Evolutionary conservation across 2,113 vertebrate genomes (phyloP), one percentile per base, ranked within the genome.

Genomic region (Gobius niger): DNA sequence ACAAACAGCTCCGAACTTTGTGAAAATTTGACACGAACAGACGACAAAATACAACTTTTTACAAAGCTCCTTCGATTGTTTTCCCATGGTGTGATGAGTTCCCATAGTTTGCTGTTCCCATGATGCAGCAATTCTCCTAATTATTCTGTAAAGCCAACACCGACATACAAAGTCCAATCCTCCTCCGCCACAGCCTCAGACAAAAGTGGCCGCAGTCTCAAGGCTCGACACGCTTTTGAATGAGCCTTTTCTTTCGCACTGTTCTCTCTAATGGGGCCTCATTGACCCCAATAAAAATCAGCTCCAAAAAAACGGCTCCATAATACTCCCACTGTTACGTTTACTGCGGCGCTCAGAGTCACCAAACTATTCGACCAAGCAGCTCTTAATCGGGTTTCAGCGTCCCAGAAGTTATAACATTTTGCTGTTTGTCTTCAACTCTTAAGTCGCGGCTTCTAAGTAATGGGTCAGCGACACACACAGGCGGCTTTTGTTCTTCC

Each of bases 251-350:
- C 54, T 57, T 40, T 57, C 13, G 14, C 54, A 34, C 54, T 56
- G 53, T 12, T 56, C 53, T 46, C 44, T 56, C 53, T 57, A 57
- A 57, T 57, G 54, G 54, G 13, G 54, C 54, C 54, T 40, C 54
- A 57, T 57, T 57, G 54, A 57, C 54, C 54, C 54, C 54, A 57
- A 57, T 57, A 57, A 57, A 56, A 41, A 7, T 10, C 11, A 19
- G 5, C 19, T 56, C 19, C 24, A n/a, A 57, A 57, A 56, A n/a
- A n/a, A 34, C 53, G 14, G 53, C 54, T 14, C 24, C 54, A 57
- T 57, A 57, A 57, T 40, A 40, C 24, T 14, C 54, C 54, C 13
- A 57, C 53, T 40, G 54, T 57, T 57, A 40, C 24, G 40, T 57
- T 57, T 40, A 57, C 53, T 56, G 53, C 53, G 2, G 53, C 19